A percentile compares a stretch with the other conserved stretches of the same genome.
Conservation (phyloP, 2,888 invertebrate genomes). For the Drosophila neonasuta region DNA sequence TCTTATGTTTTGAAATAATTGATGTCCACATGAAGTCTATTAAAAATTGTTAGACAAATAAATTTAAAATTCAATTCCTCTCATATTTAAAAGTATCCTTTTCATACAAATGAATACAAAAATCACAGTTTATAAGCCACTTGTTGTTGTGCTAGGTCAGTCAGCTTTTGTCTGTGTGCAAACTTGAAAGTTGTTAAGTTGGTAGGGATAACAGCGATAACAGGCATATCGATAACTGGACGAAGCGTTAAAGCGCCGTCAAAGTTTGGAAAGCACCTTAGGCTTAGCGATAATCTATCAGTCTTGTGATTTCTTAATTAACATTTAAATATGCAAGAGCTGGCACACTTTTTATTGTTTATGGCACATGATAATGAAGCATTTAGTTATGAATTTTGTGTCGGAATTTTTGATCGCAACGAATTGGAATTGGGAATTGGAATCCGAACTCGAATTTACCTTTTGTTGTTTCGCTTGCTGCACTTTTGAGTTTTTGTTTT, state of each 20-base stretch:
- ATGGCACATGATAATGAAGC: not conserved
- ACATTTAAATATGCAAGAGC: conserved; percentile 2
- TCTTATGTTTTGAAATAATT: no score
- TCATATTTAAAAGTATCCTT: not conserved
- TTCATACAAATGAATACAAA: not conserved
- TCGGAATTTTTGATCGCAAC: conserved; percentile 1
- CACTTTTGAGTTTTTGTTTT: conserved; percentile 7
- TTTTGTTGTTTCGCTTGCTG: conserved; percentile 29
- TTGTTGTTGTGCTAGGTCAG: not conserved
- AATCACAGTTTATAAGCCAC: not conserved
- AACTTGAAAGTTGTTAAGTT: not conserved
- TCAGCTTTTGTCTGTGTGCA: not conserved
- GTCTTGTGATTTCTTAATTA: conserved; percentile 7
- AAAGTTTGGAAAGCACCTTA: conserved; percentile 8
- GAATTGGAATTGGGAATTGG: not conserved
- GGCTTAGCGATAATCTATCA: not conserved
- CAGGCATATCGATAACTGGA: not conserved
- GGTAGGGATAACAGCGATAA: not conserved
- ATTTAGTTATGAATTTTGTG: conserved; percentile 7
- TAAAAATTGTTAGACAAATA: no score
- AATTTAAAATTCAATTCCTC: no score
- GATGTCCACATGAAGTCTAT: no score
- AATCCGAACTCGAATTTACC: conserved; percentile 27
- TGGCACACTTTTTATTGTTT: conserved; percentile 12
- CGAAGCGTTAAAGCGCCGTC: not conserved